Percentiles rank a stretch among this genome's conserved stretches.
Evolutionary conservation across 2,888 invertebrate species (phyloP).

Genomic region (Cylloceria caligata): DNA sequence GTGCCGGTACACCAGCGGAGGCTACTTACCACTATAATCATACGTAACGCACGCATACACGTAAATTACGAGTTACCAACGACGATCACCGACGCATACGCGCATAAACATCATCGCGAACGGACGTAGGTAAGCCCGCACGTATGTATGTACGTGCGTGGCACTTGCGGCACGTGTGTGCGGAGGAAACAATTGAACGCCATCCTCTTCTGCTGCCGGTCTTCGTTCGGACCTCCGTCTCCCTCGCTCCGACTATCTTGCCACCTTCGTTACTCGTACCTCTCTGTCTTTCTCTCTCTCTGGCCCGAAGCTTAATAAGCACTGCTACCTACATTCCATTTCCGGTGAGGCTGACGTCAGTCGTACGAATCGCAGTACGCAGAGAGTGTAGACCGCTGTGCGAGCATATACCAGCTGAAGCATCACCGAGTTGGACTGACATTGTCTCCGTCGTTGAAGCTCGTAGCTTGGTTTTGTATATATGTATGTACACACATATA

Average conservation of each 20-base stretch:
- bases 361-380: constrained; percentile 62
- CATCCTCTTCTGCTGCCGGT: constrained; percentile 73
- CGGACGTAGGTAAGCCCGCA: constrained; percentile 39
- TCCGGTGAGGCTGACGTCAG: constrained; percentile 84
- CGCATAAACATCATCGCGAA: constrained; percentile 22
- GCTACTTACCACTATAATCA: constrained; percentile 26
- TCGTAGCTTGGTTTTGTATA: neutral
- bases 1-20: neutral
- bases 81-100: constrained; percentile 49
- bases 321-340: constrained; percentile 84
- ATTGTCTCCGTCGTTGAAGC: constrained; percentile 12
- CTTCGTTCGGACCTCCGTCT: constrained; percentile 62
- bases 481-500: neutral
- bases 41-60: neutral
- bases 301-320: constrained; percentile 82
- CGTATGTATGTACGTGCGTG: constrained; percentile 72
- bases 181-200: constrained; percentile 84
- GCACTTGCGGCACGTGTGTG: constrained; percentile 82
- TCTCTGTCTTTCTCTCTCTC: constrained; percentile 62
- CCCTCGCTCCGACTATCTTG: constrained; percentile 62
- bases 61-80: constrained; percentile 10
- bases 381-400: constrained; percentile 23
- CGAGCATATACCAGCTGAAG: neutral
- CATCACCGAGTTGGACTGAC: neutral
- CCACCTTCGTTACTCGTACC: constrained; percentile 60